These are phyloP conservation scores for Acromyrmex heyeri DNA, from an alignment of 1,140 invertebrate genomes.

Conservation along the genomic window DNA sequence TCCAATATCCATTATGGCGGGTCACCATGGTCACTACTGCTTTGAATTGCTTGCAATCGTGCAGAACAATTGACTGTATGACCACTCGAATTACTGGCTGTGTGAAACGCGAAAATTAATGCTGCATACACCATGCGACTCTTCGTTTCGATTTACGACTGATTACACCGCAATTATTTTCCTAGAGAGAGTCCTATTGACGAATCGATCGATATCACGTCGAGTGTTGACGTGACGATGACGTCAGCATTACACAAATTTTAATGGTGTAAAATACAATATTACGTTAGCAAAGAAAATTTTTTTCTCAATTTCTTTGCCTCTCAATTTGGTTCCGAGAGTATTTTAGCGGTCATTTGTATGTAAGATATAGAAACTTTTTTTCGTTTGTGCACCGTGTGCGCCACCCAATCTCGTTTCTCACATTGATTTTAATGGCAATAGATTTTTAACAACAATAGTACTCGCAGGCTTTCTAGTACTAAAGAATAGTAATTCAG, in stretches of 20 bases:
- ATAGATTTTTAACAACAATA: slow-evolving; percentile 49
- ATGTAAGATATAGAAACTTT: slow-evolving; percentile 31
- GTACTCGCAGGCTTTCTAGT: background rate
- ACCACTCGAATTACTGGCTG: slow-evolving; percentile 13
- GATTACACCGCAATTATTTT: slow-evolving; percentile 13
- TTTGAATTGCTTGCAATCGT: slow-evolving; percentile 26
- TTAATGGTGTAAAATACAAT: slow-evolving; percentile 4
- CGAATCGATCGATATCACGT: background rate
- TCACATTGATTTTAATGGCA: background rate
- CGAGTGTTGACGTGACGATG: background rate
- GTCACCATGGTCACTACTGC: background rate
- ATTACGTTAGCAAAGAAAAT: background rate
- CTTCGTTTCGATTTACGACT: background rate
- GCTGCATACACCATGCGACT: background rate
- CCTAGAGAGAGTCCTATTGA: background rate
- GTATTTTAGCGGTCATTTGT: background rate
- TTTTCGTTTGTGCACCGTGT: background rate
- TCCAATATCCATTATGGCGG: slow-evolving; percentile 41
- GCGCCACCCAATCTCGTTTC: slow-evolving; percentile 15
- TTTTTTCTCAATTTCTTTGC: slow-evolving; percentile 21
- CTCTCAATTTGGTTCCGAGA: background rate
- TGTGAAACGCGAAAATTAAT: slow-evolving; percentile 37
- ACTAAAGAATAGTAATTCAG: slow-evolving; percentile 16
- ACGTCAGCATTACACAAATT: background rate
- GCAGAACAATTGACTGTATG: slow-evolving; percentile 16